Percentiles rank a stretch among this genome's conserved stretches.
These are phyloP conservation scores for Poecilobothrus nobilitatus DNA, from an alignment of 2,888 invertebrate species.

Conservation along the genomic window DNA sequence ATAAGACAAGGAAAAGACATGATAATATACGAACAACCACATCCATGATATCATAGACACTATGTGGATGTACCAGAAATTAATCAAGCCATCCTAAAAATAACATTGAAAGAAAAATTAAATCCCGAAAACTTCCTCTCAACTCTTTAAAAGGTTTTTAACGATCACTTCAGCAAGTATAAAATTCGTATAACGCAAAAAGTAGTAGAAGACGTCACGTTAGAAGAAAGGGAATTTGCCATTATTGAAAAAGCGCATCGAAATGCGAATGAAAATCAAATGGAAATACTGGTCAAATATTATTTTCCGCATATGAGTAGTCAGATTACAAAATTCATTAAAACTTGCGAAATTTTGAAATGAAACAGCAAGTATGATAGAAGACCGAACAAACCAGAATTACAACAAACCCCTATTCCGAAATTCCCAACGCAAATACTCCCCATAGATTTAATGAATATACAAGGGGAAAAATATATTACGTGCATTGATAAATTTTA, in stretches of 20 bases:
- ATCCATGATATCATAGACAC: slow-evolving; percentile 15
- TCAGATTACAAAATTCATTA: slow-evolving; percentile 11
- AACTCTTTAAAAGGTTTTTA: slow-evolving; percentile 16
- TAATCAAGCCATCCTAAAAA: neutral
- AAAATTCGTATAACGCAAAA: slow-evolving; percentile 13
- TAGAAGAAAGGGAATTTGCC: slow-evolving; percentile 13
- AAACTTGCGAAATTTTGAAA: slow-evolving; percentile 9
- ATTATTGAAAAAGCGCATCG: neutral
- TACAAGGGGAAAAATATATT: slow-evolving; percentile 9
- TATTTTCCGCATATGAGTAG: slow-evolving; percentile 14
- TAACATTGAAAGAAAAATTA: slow-evolving; percentile 8
- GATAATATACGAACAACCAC: slow-evolving; percentile 17
- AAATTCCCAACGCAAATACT: slow-evolving; percentile 8
- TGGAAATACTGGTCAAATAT: neutral
- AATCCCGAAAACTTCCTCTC: slow-evolving; percentile 12
- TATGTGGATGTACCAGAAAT: slow-evolving; percentile 5
- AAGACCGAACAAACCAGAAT: slow-evolving; percentile 17
- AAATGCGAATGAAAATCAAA: neutral
- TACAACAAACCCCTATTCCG: slow-evolving; percentile 20
- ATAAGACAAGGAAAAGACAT: slow-evolving; percentile 17
- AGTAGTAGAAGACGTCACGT: slow-evolving; percentile 9
- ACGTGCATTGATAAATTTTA: slow-evolving; percentile 12
- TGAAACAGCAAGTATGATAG: slow-evolving; percentile 15
- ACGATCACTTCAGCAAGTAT: slow-evolving; percentile 9
- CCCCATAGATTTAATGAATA: slow-evolving; percentile 7